Evolutionary conservation across 2,888 invertebrate genomes (phyloP).

Genomic region (Eudemis profundana): DNA sequence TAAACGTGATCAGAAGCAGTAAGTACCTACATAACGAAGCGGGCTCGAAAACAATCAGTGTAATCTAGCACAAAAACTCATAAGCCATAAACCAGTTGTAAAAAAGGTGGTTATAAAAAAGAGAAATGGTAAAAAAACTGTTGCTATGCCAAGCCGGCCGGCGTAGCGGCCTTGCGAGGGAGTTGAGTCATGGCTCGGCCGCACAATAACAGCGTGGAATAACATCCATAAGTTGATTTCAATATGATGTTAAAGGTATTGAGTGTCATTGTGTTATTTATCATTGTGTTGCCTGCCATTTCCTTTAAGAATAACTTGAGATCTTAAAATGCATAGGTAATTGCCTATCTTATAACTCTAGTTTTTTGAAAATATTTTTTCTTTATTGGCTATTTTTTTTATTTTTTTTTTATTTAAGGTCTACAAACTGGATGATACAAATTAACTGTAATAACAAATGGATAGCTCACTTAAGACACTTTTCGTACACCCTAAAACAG

Average conservation of each 20-base stretch:
- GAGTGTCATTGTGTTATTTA: constrained; percentile 16
- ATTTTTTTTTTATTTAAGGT: too few relatives aligned
- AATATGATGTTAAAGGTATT: constrained; percentile 9
- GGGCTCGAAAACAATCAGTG: constrained; percentile 28
- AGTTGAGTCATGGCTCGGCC: constrained; percentile 63
- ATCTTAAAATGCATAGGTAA: not conserved
- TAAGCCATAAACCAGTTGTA: constrained; percentile 29
- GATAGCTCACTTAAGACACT: too few relatives aligned
- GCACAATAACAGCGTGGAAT: constrained; percentile 34
- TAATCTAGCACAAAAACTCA: constrained; percentile 28
- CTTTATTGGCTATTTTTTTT: too few relatives aligned
- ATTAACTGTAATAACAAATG: too few relatives aligned
- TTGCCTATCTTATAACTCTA: too few relatives aligned
- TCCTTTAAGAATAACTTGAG: not conserved
- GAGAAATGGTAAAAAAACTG: constrained; percentile 47
- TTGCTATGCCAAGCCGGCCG: constrained; percentile 78
- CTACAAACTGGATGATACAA: too few relatives aligned
- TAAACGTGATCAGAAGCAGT: constrained; percentile 23
- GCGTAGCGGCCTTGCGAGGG: constrained; percentile 71
- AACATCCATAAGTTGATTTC: constrained; percentile 36
- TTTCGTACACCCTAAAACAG: too few relatives aligned
- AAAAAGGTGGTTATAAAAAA: constrained; percentile 29
- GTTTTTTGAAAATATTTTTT: too few relatives aligned
- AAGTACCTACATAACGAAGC: constrained; percentile 16
- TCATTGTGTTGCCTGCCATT: constrained; percentile 3